Base-by-base conservation (phyloP, 1,140 invertebrate genomes). In the Ladona fulva region DNA sequence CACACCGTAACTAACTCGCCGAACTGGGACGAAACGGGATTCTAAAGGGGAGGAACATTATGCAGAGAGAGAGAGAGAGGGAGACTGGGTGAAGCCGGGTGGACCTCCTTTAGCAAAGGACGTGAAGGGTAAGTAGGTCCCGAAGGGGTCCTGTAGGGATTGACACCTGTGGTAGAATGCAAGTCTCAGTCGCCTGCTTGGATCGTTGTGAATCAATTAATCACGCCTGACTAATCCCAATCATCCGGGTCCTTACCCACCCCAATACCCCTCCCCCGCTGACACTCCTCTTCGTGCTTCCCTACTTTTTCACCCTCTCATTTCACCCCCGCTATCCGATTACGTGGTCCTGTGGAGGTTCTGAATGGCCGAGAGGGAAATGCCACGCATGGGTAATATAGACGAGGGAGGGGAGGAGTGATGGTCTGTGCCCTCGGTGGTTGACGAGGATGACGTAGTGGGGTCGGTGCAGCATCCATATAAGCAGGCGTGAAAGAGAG, bases 191-290 rank as follows among this genome's bases (percentile, higher is more conserved):
- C 12, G 74, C 74, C 74, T n/a, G 74, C 74, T 75, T 14, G 74
- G 74, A 25, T 75, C 74, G 74, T 75, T 75, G 74, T 25, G 24
- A 75, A 75, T 75, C 74, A 75, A 75, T 75, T 75, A 75, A 75
- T 75, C 74, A 75, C 37, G 74, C 74, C 74, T 16, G 74, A 75
- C 14, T 75, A 25, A 75, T 66, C 52, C 52, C 52, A 66, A 66
- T 66, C 52, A 66, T 66, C 52, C 52, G 52, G 16, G 16, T 66
- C 52, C 52, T 66, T 66, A 66, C 52, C n/a, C 52, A 16, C 52
- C 52, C 29, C 29, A 37, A 37, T 37, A 37, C 3, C 29, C 29
- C 29, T 37, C 29, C 29, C 29, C 29, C 29, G 8, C 29, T 37
- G 29, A 37, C 29, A 37, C 29, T n/a, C n/a, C n/a, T n/a, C 44